A percentile compares a stretch with the other conserved stretches of the same genome.
Conservation (phyloP, 2,797 vertebrate genomes). For the Rhodeus uyekii region DNA sequence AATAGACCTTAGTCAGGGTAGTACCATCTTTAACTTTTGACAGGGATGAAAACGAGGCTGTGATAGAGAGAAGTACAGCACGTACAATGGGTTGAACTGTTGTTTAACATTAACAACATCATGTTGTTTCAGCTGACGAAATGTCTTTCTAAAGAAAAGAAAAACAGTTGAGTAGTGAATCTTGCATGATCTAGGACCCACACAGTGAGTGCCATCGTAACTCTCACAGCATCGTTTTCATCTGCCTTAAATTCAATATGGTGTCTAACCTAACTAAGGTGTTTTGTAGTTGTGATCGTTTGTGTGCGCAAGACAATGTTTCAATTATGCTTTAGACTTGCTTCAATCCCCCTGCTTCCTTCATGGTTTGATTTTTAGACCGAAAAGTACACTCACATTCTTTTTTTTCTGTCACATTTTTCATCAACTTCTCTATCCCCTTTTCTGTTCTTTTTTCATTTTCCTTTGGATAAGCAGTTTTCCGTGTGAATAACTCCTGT, state of each 20-base stretch:
- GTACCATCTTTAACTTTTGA: background rate
- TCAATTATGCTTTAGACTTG: background rate
- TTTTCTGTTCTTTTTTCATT: slow-evolving; percentile 5
- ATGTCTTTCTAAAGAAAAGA: background rate
- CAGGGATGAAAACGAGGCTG: background rate
- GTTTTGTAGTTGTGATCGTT: background rate
- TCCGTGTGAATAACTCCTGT: slow-evolving; percentile 24
- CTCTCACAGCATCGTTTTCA: background rate
- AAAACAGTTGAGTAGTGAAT: background rate
- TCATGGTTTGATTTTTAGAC: background rate
- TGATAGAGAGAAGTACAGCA: background rate
- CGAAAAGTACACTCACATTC: slow-evolving; percentile 1
- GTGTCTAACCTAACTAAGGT: background rate
- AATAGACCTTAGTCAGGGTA: background rate
- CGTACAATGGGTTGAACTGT: background rate
- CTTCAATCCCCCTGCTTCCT: slow-evolving; percentile 14
- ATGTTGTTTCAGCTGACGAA: background rate
- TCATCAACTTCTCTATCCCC: slow-evolving; percentile 5
- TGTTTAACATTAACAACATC: background rate
- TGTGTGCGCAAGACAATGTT: background rate
- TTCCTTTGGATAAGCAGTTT: slow-evolving; percentile 26
- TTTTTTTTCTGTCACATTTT: background rate
- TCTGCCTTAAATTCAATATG: background rate
- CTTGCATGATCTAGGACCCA: background rate
- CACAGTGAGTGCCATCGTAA: background rate